Base-by-base conservation (phyloP, 2,113 vertebrate species). In the Grallaria varia region DNA sequence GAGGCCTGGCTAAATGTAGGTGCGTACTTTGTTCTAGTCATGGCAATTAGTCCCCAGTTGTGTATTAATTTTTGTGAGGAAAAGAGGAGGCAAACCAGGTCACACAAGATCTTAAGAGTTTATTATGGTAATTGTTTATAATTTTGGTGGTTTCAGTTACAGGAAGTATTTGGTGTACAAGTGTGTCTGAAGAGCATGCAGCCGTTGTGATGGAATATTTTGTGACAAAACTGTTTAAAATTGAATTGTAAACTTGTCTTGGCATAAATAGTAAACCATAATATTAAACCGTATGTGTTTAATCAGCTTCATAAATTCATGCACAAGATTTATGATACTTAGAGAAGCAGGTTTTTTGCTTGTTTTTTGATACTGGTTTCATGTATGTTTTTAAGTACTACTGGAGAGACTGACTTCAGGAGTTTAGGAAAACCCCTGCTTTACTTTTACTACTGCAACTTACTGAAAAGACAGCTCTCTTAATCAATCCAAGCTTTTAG, bases 21-120 rank as follows among this genome's bases (percentile, higher is more conserved):
- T 49, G 8, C 24, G 24, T 0, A 0, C 28, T 55, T n/a, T 23
- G 22, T 37, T 49, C 64, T 62, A 21, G 7, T 52, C 2, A 0
- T 14, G 35, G 31, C 21, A 5, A 4, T 74, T 53, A 22, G 33
- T 37, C 14, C 12, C 18, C 7, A 14, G 0, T 3, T 1, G 2
- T 53, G 37, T 62, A 2, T 30, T 73, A 15, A 39, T 42, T 39
- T 59, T 74, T 37, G 40, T 31, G 52, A 84, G 20, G 37, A 30
- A 45, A 79, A 49, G 50, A 75, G 52, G 39, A 67, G 64, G 35
- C 33, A 84, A 60, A 72, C 6, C 33, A 37, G 8, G 20, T 60
- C 5, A 15, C 73, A 20, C 10, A 28, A 52, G 73, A n/a, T 20
- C 3, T 45, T 44, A 35, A 37, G 23, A n/a, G 13, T 80, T 89